Percentiles rank a stretch among this genome's conserved stretches.
Evolutionary conservation across 2,888 invertebrate species (phyloP).

Genomic region (Hemaris fuciformis): DNA sequence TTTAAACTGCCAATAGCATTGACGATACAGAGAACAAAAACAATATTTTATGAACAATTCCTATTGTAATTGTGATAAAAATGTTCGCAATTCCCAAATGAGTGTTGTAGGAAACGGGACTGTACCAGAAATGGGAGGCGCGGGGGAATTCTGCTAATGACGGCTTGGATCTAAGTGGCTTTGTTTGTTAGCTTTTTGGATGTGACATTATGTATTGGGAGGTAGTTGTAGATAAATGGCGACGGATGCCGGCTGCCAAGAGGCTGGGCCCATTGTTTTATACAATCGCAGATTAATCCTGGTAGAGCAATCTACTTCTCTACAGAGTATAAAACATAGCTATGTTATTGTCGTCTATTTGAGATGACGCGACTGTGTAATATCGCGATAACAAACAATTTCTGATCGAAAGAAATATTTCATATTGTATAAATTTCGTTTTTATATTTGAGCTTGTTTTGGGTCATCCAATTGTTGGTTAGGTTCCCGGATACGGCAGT

Average conservation of each 20-base stretch:
- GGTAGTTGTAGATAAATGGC: slow-evolving; percentile 47
- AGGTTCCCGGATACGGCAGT: too few species aligned
- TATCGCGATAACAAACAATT: too few species aligned
- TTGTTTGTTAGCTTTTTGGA: slow-evolving; percentile 57
- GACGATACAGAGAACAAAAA: too few species aligned
- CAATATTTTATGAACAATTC: not conserved
- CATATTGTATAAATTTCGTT: too few species aligned
- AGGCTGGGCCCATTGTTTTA: slow-evolving; percentile 26
- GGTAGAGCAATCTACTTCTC: slow-evolving; percentile 10
- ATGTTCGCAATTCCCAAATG: not conserved
- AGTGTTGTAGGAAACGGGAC: not conserved
- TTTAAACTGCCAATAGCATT: not conserved
- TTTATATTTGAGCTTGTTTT: too few species aligned
- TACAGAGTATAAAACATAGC: not conserved
- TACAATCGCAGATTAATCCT: slow-evolving; percentile 24
- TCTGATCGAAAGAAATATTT: too few species aligned
- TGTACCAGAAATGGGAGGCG: slow-evolving; percentile 2
- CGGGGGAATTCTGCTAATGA: slow-evolving; percentile 31
- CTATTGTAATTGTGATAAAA: not conserved
- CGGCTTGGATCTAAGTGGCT: slow-evolving; percentile 49
- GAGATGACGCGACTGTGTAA: too few species aligned
- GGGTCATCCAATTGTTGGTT: too few species aligned
- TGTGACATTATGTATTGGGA: slow-evolving; percentile 51
- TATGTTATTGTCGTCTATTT: not conserved
- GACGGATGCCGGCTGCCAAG: slow-evolving; percentile 20